These are phyloP conservation scores for Paracanthobrama guichenoti DNA, from an alignment of 2,113 vertebrate genomes.

Conservation along the genomic window DNA sequence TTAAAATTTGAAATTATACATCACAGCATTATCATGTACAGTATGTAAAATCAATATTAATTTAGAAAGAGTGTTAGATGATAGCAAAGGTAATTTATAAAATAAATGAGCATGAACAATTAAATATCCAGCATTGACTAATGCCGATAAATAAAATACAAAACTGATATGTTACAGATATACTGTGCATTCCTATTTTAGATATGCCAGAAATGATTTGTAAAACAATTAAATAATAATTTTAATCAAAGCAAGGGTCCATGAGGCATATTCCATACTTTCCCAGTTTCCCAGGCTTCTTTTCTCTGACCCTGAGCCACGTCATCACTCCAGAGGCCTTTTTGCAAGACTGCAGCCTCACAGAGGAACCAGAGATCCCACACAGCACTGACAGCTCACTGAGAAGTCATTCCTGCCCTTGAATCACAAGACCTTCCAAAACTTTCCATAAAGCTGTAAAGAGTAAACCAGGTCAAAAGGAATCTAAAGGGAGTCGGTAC, in stretches of 20 bases:
- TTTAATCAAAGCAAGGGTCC: conserved; percentile 40
- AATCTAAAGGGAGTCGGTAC: conserved; percentile 22
- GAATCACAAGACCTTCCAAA: conserved; percentile 45
- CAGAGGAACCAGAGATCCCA: conserved; percentile 48
- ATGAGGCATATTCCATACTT: conserved; percentile 42
- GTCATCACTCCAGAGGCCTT: conserved; percentile 56
- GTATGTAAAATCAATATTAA: not conserved
- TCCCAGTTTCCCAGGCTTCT: conserved; percentile 55
- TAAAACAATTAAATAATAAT: conserved; percentile 18
- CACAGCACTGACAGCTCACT: conserved; percentile 38
- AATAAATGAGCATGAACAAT: not conserved
- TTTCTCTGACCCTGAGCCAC: conserved; percentile 52
- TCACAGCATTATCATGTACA: not conserved
- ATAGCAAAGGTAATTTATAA: not conserved
- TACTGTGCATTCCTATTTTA: not conserved
- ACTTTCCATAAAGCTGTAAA: conserved; percentile 43
- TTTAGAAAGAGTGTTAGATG: not conserved
- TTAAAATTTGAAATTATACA: not conserved
- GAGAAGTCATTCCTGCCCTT: conserved; percentile 48
- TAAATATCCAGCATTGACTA: not conserved
- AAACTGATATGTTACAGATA: not conserved
- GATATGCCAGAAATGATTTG: conserved; percentile 11
- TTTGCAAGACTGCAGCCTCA: conserved; percentile 44
- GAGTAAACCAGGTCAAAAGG: conserved; percentile 38
- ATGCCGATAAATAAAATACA: not conserved